Conservation (phyloP, 2,113 vertebrate genomes). For the Lasiurus borealis region DNA sequence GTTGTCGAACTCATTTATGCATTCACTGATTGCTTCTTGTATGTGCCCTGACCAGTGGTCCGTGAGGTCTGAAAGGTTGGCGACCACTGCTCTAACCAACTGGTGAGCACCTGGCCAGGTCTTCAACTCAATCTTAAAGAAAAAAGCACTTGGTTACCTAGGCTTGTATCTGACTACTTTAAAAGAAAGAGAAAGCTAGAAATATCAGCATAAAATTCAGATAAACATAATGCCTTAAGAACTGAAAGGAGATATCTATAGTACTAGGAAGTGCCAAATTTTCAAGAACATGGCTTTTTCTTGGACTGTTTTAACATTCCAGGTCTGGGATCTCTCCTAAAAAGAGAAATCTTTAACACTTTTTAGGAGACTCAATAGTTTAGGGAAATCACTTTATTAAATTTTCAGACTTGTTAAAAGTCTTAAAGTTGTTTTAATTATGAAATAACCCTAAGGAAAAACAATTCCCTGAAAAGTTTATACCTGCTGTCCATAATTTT, state of each 20-base stretch:
- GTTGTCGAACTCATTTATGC: not conserved
- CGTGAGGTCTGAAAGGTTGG: too few species aligned
- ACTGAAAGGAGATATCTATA: not conserved
- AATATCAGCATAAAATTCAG: constrained; percentile 23
- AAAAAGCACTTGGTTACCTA: not conserved
- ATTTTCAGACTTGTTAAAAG: constrained; percentile 17
- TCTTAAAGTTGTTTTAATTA: not conserved
- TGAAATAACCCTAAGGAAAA: not conserved
- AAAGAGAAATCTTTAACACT: not conserved
- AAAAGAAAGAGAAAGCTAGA: constrained; percentile 36
- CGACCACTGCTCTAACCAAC: not conserved
- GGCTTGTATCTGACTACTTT: constrained; percentile 7
- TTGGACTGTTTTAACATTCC: not conserved
- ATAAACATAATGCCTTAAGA: not conserved
- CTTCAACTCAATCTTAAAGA: constrained; percentile 1
- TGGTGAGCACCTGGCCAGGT: not conserved
- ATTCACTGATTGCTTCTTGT: not conserved
- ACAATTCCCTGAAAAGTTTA: not conserved
- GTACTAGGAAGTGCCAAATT: not conserved
- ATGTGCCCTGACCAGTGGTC: not conserved
- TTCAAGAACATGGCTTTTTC: not conserved
- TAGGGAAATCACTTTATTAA: constrained; percentile 38
- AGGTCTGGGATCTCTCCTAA: not conserved
- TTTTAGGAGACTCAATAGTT: not conserved
- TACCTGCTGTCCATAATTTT: not conserved